phyloP scores from a whole-genome alignment of 1,140 invertebrate genomes.

The Heterodera schachtii region DNA sequence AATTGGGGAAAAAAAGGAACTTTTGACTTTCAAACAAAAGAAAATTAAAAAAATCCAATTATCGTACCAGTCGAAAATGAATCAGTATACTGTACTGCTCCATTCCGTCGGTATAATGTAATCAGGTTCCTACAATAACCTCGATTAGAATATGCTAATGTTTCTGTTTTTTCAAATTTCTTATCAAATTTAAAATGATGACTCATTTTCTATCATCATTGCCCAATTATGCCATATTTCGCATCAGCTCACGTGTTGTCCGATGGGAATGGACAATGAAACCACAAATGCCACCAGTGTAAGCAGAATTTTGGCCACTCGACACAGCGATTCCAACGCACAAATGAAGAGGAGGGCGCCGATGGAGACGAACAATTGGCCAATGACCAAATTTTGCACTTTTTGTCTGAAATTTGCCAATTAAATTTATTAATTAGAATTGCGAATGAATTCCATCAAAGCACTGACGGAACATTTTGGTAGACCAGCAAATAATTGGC shows the following conservation, averaged over 20 bases:
- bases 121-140: no score
- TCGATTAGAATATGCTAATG: no score
- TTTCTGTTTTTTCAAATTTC: no score
- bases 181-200: not conserved
- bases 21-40: no score
- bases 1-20: no score
- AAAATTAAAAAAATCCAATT: no score
- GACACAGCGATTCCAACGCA: conserved; percentile 54
- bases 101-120: no score
- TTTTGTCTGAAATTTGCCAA: conserved; percentile 44
- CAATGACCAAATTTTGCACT: conserved; percentile 43
- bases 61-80: no score
- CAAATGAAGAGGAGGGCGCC: conserved; percentile 51
- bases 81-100: no score
- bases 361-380: conserved; percentile 45
- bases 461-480: conserved; percentile 51
- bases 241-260: conserved; percentile 56
- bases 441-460: not conserved
- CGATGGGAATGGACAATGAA: conserved; percentile 62
- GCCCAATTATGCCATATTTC: not conserved
- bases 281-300: conserved; percentile 52
- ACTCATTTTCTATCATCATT: not conserved
- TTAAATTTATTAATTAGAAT: not conserved
- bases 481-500: conserved; percentile 55
- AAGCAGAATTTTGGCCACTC: conserved; percentile 43